Conservation (phyloP, 1,140 invertebrate genomes). For the Stenopsyche tienmushanensis region DNA sequence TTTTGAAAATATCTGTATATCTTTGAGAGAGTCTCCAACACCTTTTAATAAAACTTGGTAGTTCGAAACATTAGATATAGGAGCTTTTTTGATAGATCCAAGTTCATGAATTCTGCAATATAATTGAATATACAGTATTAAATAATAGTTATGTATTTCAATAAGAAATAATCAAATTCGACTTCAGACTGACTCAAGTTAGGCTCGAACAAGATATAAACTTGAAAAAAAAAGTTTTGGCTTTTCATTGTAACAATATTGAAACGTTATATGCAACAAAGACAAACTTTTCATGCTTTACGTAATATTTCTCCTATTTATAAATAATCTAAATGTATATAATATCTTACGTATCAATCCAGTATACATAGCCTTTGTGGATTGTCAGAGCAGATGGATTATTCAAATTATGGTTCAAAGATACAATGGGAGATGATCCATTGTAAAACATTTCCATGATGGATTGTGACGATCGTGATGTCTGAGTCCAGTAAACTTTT, state of each 20-base stretch:
- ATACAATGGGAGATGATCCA: constrained; percentile 66
- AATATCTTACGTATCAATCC: constrained; percentile 71
- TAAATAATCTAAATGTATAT: neutral
- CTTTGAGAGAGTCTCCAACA: constrained; percentile 69
- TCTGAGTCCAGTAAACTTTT: constrained; percentile 89
- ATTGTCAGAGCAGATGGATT: constrained; percentile 72
- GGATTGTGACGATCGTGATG: constrained; percentile 73
- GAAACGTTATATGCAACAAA: no score
- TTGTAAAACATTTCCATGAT: constrained; percentile 79
- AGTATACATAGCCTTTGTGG: constrained; percentile 76
- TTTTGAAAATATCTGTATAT: constrained; percentile 65
- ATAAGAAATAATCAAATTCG: no score
- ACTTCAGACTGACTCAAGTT: no score
- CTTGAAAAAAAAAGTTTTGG: no score
- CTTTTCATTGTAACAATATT: no score
- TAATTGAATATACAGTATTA: constrained; percentile 23
- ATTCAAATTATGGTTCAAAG: constrained; percentile 61
- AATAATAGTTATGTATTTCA: constrained; percentile 9
- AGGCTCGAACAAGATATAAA: no score
- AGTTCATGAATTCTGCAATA: constrained; percentile 59
- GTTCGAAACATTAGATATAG: constrained; percentile 60
- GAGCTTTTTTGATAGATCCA: constrained; percentile 67
- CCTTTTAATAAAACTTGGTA: constrained; percentile 59
- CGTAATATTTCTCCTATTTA: neutral
- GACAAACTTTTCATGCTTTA: neutral